Conservation (phyloP, 2,113 vertebrate species). For the Cygnus atratus region DNA sequence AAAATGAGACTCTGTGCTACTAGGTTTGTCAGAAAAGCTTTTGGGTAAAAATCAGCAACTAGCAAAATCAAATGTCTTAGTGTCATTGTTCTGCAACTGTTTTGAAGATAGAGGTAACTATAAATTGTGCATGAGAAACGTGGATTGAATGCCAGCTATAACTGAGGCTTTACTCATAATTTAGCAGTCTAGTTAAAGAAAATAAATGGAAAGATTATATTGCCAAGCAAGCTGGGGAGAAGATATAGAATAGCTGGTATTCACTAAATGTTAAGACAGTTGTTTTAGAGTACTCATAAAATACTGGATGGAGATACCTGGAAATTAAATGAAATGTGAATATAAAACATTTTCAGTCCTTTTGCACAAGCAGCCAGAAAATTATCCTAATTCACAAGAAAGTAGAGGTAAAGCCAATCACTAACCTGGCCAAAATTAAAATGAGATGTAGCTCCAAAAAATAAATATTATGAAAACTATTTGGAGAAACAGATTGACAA, state of each 20-base stretch:
- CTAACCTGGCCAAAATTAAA: background rate
- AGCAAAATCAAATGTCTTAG: background rate
- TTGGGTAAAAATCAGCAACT: slow-evolving; percentile 8
- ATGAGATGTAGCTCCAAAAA: background rate
- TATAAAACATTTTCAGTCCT: background rate
- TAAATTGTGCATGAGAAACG: background rate
- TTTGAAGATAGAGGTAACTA: background rate
- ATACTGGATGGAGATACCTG: background rate
- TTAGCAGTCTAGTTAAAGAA: slow-evolving; percentile 41
- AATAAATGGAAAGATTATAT: background rate
- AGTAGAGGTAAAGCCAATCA: background rate
- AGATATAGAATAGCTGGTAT: background rate
- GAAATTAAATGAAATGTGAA: background rate
- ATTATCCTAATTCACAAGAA: background rate
- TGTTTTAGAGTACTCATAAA: background rate
- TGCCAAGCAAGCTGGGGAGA: slow-evolving; percentile 8
- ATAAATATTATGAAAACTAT: background rate
- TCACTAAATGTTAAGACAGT: background rate
- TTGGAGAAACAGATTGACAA: background rate
- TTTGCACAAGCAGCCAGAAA: background rate
- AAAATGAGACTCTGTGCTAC: slow-evolving; percentile 15
- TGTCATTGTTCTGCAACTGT: background rate
- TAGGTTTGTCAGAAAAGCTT: slow-evolving; percentile 1
- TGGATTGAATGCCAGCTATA: background rate
- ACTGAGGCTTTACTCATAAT: slow-evolving; percentile 2